Conservation (phyloP, 1,140 invertebrate genomes). For the Ridgeia piscesae region DNA sequence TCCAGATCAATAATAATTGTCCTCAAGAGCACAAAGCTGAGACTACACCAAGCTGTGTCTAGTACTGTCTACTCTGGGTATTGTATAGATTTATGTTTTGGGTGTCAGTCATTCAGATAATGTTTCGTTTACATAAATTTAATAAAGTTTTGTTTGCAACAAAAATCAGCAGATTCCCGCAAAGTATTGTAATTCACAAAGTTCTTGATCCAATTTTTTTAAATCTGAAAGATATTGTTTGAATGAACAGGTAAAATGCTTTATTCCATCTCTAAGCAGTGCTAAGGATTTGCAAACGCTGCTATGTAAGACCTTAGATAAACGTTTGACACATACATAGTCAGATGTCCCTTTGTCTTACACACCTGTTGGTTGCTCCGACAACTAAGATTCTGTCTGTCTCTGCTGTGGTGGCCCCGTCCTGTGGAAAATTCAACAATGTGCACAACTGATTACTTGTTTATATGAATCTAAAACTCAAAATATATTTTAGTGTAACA, state of each 20-base stretch:
- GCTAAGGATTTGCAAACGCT: too few relatives aligned
- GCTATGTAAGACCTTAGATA: too few relatives aligned
- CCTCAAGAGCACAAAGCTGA: too few relatives aligned
- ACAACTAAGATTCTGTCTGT: constrained; percentile 93
- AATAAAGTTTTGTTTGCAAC: not conserved
- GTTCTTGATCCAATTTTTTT: not conserved
- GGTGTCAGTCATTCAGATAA: not conserved
- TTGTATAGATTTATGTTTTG: not conserved
- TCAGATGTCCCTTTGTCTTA: too few relatives aligned
- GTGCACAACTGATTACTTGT: not conserved
- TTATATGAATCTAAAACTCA: not conserved
- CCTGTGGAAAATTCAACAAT: constrained; percentile 36
- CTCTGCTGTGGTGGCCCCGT: constrained; percentile 57
- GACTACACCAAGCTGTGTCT: too few relatives aligned
- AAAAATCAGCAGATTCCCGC: not conserved
- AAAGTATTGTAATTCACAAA: not conserved
- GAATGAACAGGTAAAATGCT: too few relatives aligned
- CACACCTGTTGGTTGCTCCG: constrained; percentile 92
- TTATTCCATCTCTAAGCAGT: too few relatives aligned
- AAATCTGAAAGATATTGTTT: not conserved
- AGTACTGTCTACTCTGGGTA: too few relatives aligned
- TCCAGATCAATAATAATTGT: too few relatives aligned
- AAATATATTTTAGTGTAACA: too few relatives aligned
- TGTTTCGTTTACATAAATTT: not conserved
- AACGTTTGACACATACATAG: too few relatives aligned